Conservation (phyloP, 2,797 vertebrate genomes). For the Peromyscus nudipes region DNA sequence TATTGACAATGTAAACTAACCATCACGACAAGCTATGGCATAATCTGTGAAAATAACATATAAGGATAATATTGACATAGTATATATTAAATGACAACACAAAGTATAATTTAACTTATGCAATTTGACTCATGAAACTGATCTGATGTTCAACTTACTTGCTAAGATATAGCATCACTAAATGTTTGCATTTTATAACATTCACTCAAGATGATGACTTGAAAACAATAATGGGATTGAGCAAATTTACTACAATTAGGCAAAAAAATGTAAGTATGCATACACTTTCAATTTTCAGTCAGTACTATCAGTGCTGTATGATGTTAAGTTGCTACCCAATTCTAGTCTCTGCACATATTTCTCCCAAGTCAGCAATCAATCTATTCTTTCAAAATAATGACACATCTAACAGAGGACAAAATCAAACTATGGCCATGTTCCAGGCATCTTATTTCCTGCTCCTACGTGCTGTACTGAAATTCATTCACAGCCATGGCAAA, state of each 20-base stretch:
- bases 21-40: neutral
- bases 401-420: constrained; percentile 81
- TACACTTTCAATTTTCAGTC: neutral
- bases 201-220: constrained; percentile 15
- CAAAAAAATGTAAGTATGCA: neutral
- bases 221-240: neutral
- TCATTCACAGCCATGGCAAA: constrained; percentile 83
- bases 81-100: neutral
- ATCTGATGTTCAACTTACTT: neutral
- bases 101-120: neutral
- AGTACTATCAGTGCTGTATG: constrained; percentile 76
- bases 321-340: constrained; percentile 80
- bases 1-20: neutral
- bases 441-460: constrained; percentile 88
- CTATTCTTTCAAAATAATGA: constrained; percentile 86
- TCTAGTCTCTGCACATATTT: constrained; percentile 83
- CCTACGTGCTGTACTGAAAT: constrained; percentile 57
- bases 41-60: neutral
- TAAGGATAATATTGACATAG: neutral
- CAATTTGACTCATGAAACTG: neutral
- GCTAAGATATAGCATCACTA: neutral
- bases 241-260: constrained; percentile 5
- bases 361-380: constrained; percentile 88
- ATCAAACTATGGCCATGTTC: constrained; percentile 86
- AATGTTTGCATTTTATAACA: neutral